Percentiles rank a stretch among this genome's conserved stretches.
phyloP scores from a whole-genome alignment of 2,888 invertebrate genomes.

The Dynastes maya region DNA sequence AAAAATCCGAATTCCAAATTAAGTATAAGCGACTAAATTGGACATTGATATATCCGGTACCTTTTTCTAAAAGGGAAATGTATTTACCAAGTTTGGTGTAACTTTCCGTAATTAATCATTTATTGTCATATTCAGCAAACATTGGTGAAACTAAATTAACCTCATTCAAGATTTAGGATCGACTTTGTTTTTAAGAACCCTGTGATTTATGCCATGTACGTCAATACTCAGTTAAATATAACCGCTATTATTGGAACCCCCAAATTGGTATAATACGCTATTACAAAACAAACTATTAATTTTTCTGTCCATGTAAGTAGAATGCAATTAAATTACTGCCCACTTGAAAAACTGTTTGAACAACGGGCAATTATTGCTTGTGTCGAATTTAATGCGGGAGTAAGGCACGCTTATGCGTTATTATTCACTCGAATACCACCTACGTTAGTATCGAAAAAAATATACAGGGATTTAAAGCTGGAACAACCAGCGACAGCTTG shows the following conservation, averaged over 20 bases:
- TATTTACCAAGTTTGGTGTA: too few relatives aligned
- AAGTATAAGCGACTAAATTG: too few relatives aligned
- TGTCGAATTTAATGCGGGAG: conserved; percentile 15
- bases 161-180: too few relatives aligned
- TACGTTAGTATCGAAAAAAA: conserved; percentile 37
- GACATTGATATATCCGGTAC: too few relatives aligned
- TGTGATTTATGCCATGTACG: too few relatives aligned
- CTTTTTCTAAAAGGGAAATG: too few relatives aligned
- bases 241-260: background rate
- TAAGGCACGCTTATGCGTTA: background rate
- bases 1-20: too few relatives aligned
- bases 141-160: too few relatives aligned
- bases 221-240: background rate
- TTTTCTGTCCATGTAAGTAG: conserved; percentile 3
- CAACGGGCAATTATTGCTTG: conserved; percentile 15
- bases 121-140: background rate
- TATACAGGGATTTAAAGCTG: conserved; percentile 21
- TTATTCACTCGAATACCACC: conserved; percentile 26
- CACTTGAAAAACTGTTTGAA: conserved; percentile 19
- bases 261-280: background rate
- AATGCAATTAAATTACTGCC: conserved; percentile 25
- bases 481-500: conserved; percentile 16
- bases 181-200: too few relatives aligned
- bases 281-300: background rate
- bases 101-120: background rate